Conservation (phyloP, 2,797 vertebrate species). For the Enoplosus armatus region DNA sequence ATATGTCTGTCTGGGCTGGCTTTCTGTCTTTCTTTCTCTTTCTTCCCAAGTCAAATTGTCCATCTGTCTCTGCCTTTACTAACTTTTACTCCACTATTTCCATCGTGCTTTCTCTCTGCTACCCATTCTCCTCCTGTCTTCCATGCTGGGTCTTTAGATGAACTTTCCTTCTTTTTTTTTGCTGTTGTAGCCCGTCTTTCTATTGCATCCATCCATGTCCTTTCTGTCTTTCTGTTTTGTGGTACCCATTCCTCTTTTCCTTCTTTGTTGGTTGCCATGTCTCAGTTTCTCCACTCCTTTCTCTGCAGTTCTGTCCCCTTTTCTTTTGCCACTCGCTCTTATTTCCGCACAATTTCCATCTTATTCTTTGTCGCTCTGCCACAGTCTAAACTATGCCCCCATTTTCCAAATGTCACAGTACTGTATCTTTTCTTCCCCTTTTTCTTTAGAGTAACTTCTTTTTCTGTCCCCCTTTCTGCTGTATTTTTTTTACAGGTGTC, state of each 20-base stretch:
- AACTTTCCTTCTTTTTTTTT: conserved; percentile 66
- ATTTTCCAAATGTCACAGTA: conserved; percentile 77
- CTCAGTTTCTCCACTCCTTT: conserved; percentile 77
- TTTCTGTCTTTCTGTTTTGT: conserved; percentile 72
- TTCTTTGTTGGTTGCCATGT: conserved; percentile 75
- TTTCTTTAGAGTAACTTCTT: conserved; percentile 79
- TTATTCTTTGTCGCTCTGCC: conserved; percentile 68
- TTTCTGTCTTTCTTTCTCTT: conserved; percentile 64
- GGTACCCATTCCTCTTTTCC: conserved; percentile 77
- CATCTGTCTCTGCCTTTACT: conserved; percentile 72
- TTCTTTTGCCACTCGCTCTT: conserved; percentile 69
- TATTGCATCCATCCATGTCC: conserved; percentile 65
- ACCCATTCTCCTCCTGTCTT: conserved; percentile 69
- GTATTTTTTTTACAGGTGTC: conserved; percentile 87
- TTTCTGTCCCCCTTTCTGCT: conserved; percentile 74
- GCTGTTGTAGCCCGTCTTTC: conserved; percentile 68
- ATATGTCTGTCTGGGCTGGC: conserved; percentile 63
- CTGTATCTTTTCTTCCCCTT: conserved; percentile 77
- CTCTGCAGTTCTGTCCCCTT: conserved; percentile 55
- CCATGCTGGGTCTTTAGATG: conserved; percentile 74
- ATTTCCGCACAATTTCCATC: conserved; percentile 79
- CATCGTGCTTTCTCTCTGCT: conserved; percentile 58
- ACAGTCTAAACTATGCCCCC: conserved; percentile 75
- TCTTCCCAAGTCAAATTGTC: conserved; percentile 69
- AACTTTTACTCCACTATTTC: conserved; percentile 63